These are phyloP conservation scores for Trachops cirrhosus DNA, from an alignment of 2,797 vertebrate genomes.

Conservation along the genomic window DNA sequence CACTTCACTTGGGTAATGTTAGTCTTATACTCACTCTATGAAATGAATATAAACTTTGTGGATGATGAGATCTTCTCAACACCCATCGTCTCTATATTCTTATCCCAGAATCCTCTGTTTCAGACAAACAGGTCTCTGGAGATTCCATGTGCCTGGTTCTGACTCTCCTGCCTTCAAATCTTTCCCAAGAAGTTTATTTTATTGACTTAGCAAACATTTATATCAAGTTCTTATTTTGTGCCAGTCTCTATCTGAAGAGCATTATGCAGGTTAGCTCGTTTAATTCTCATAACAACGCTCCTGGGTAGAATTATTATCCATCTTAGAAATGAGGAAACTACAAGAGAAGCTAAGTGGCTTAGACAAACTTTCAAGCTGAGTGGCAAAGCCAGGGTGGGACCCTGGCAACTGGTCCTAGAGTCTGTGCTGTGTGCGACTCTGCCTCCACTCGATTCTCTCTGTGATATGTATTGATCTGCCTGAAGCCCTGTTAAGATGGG, in stretches of 20 bases:
- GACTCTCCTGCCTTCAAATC: not conserved
- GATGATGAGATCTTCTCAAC: not conserved
- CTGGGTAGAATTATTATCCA: not conserved
- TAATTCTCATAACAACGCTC: not conserved
- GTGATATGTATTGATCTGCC: not conserved
- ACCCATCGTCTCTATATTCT: not conserved
- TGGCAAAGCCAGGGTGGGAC: not conserved
- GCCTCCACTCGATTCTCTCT: fast-evolving
- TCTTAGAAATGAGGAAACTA: not conserved
- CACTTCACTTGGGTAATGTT: not conserved
- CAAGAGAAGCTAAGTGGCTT: not conserved
- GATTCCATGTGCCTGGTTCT: not conserved
- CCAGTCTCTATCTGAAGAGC: not conserved
- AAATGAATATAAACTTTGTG: not conserved
- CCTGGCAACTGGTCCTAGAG: no score
- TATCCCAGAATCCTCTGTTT: not conserved
- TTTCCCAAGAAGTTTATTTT: not conserved
- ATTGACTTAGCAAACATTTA: not conserved
- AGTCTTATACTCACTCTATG: not conserved
- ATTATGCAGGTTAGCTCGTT: not conserved
- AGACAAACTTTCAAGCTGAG: not conserved
- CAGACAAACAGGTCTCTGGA: not conserved
- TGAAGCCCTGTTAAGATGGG: no score
- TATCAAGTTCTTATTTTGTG: not conserved
- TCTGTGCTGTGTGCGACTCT: fast-evolving